Base-by-base conservation (phyloP, 2,797 vertebrate genomes). In the Stomatorhinus walkeri region DNA sequence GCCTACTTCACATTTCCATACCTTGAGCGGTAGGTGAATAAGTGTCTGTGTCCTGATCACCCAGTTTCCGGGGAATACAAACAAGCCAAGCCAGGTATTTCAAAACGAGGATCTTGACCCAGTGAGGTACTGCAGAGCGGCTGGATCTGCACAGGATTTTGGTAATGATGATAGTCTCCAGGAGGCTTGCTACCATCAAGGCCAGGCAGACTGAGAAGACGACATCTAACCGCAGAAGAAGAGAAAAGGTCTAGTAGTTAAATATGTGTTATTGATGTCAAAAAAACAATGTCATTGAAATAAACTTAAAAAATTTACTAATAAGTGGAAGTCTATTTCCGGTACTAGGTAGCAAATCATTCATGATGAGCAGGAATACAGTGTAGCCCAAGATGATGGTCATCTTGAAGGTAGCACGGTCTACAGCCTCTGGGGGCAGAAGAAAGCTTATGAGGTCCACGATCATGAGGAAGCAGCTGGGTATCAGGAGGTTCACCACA, bases 381-480 rank as follows among this genome's bases (percentile, higher is more conserved):
- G 94, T 96, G 93, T 96, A 97, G 49, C 95, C 96, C 91, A 96
- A 91, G 81, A 96, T 95, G 28, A 96, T 94, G 28, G 95, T 96
- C 92, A 96, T 96, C 94, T 96, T 96, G 90, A 97, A 96, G 48
- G 95, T 90, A 2, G 94, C 95, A 0, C 94, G 91, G 89, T 95
- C 95, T 7, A 85, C 89, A 0, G n/a, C 93, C 88, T 96, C 91
- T 10, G 93, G 93, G 22, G 95, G 95, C 83, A 97, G 92, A 89
- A 95, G 93, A 92, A 97, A 97, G 91, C 96, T 96, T 90, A 96
- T 94, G 88, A 97, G 93, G 19, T 97, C 94, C 4, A 96, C 94
- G 1, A 94, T 91, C 89, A 96, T 93, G 88, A 97, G 94, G 91
- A 96, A 96, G 91, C 92, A 93, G 89, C 96, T 97, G 89, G 94